Conservation (phyloP, 1,140 invertebrate species). For the Acromyrmex heyeri region DNA sequence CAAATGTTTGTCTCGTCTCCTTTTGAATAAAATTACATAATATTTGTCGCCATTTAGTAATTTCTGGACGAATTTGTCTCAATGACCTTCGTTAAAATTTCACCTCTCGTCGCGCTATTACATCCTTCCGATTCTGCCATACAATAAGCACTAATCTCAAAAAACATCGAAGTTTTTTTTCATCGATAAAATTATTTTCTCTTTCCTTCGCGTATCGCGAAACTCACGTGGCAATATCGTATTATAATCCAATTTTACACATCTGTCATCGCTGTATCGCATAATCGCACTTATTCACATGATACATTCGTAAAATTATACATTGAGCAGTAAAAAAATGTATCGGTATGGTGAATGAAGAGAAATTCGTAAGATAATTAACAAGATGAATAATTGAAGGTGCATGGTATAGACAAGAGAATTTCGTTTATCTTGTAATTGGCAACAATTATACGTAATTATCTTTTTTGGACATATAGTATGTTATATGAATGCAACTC, state of each 20-base stretch:
- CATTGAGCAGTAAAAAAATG: conserved; percentile 59
- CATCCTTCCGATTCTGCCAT: conserved; percentile 29
- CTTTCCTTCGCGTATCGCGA: neutral
- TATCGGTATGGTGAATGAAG: conserved; percentile 49
- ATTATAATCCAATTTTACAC: conserved; percentile 40
- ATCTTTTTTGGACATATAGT: conserved; percentile 35
- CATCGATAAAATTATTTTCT: conserved; percentile 44
- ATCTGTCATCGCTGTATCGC: conserved; percentile 43
- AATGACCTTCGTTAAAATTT: conserved; percentile 58
- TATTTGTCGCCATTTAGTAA: conserved; percentile 47
- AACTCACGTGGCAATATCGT: conserved; percentile 3
- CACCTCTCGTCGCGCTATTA: neutral
- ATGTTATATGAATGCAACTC: conserved; percentile 38
- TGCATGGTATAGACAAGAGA: conserved; percentile 54
- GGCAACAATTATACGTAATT: conserved; percentile 39
- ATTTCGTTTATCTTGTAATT: conserved; percentile 49
- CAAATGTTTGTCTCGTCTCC: conserved; percentile 50
- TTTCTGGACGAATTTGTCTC: conserved; percentile 48
- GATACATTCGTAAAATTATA: conserved; percentile 66
- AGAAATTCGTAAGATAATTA: conserved; percentile 41
- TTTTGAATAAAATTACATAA: conserved; percentile 64
- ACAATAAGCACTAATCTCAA: conserved; percentile 46
- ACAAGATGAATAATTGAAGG: conserved; percentile 51
- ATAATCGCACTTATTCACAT: conserved; percentile 46
- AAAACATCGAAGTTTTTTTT: conserved; percentile 50